Conservation (phyloP, 2,888 invertebrate species). For the Sicus ferrugineus region DNA sequence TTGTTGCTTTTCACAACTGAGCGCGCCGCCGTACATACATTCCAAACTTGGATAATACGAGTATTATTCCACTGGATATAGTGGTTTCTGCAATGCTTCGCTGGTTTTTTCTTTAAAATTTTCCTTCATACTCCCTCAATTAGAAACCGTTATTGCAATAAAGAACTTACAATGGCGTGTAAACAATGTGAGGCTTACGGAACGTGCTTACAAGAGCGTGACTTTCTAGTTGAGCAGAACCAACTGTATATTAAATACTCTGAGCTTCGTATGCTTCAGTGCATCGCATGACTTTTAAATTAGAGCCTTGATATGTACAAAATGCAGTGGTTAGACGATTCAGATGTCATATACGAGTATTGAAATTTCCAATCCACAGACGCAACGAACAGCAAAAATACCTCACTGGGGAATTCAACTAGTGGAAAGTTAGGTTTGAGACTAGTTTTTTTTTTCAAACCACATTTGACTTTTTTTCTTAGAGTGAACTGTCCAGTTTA, state of each 20-base stretch:
- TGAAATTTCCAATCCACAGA: too few relatives aligned
- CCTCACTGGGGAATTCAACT: too few relatives aligned
- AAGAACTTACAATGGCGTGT: constrained; percentile 22
- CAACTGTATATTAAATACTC: constrained; percentile 10
- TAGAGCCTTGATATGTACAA: constrained; percentile 12
- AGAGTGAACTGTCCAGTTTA: too few relatives aligned
- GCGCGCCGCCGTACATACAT: too few relatives aligned
- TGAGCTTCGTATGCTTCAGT: constrained; percentile 15
- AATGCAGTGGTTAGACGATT: too few relatives aligned
- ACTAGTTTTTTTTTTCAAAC: too few relatives aligned
- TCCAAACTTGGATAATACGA: not conserved
- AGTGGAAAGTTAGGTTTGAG: too few relatives aligned
- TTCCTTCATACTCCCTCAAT: not conserved
- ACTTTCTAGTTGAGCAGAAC: not conserved
- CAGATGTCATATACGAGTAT: not conserved
- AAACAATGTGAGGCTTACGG: not conserved
- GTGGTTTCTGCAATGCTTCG: constrained; percentile 18
- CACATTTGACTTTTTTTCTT: too few relatives aligned
- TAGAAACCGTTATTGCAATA: constrained; percentile 28
- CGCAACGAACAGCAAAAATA: too few relatives aligned
- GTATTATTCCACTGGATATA: not conserved
- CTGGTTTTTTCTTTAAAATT: constrained; percentile 4
- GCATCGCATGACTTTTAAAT: constrained; percentile 26
- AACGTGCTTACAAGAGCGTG: too few relatives aligned
- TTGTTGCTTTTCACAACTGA: constrained; percentile 16